Evolutionary conservation across 2,888 invertebrate species (phyloP), one percentile per base, ranked within the genome.

Genomic region (Phaonia tiefii): DNA sequence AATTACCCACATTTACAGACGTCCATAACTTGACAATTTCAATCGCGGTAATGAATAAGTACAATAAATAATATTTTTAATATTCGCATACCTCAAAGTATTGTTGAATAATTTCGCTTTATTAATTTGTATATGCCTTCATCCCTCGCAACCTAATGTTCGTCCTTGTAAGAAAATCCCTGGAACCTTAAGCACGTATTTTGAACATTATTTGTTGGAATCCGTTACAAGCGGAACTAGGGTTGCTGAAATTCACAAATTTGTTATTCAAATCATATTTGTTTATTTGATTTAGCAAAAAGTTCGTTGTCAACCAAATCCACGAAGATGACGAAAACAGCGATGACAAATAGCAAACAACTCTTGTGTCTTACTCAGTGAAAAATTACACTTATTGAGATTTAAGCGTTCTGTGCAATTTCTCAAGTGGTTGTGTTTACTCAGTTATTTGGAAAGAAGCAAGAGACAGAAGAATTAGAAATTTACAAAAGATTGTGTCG

Each of bases 191-290:
- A 46, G 20, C 51, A 51, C 22, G 20, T 51, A 1, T 20, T 51
- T 51, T 22, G 11, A 51, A 51, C 10, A 22, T 22, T 22, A 51
- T 51, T 51, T 22, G n/a, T n/a, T n/a, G n/a, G n/a, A n/a, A n/a
- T n/a, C n/a, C n/a, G n/a, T 11, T 51, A 2, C 51, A 3, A 31
- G 31, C 31, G 31, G 8, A 31, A 22, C 51, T 51, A 10, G 51
- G 51, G 20, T 60, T 60, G 39, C 26, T 58, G 15, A 15, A 31
- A 58, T 20, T 39, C 20, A 31, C 31, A 8, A 15, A 63, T 63
- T 63, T 63, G 63, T 17, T 63, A 63, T 63, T 63, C 63, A 63
- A 42, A 42, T 63, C 42, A 63, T 63, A 63, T 17, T 60, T 3
- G 15, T 37, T 51, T 22, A 51, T 17, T 22, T 7, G 2, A 51